These are phyloP conservation scores for Megalopta genalis DNA, from an alignment of 1,140 invertebrate genomes.

Conservation along the genomic window DNA sequence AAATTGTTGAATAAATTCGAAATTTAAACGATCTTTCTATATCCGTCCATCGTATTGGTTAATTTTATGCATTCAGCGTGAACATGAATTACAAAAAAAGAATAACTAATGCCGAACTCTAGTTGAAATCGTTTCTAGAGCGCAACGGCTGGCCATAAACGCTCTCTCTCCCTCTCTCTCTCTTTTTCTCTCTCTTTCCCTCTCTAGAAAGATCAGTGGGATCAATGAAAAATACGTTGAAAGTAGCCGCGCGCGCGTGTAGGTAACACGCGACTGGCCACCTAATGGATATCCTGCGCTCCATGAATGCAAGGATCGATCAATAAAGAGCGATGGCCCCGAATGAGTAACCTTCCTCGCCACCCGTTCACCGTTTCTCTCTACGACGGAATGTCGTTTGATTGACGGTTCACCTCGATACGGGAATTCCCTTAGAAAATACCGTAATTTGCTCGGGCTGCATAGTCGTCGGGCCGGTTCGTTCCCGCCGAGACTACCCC, in stretches of 20 bases:
- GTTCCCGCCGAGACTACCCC: neutral
- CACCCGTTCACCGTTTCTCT: neutral
- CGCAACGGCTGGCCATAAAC: too few relatives aligned
- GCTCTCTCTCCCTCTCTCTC: too few relatives aligned
- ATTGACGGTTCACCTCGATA: neutral
- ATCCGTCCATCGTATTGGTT: too few relatives aligned
- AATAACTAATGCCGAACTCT: too few relatives aligned
- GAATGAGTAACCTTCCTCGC: conserved; percentile 14
- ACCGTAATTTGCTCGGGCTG: neutral
- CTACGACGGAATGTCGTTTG: neutral
- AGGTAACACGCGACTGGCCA: neutral
- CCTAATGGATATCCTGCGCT: conserved; percentile 36
- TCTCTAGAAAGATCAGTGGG: conserved; percentile 4
- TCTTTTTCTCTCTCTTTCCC: too few relatives aligned
- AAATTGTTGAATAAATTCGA: too few relatives aligned
- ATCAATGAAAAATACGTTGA: conserved; percentile 2
- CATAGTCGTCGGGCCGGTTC: too few relatives aligned
- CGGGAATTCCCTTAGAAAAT: conserved; percentile 13
- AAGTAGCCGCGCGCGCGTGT: neutral
- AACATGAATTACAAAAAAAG: too few relatives aligned
- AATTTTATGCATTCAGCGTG: too few relatives aligned
- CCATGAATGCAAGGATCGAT: conserved; percentile 40
- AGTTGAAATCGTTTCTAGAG: too few relatives aligned
- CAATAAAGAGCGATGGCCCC: conserved; percentile 39
- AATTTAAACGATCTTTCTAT: too few relatives aligned